These are phyloP conservation scores for Cricetomys ansorgei DNA, from an alignment of 2,113 vertebrate species.

Conservation along the genomic window DNA sequence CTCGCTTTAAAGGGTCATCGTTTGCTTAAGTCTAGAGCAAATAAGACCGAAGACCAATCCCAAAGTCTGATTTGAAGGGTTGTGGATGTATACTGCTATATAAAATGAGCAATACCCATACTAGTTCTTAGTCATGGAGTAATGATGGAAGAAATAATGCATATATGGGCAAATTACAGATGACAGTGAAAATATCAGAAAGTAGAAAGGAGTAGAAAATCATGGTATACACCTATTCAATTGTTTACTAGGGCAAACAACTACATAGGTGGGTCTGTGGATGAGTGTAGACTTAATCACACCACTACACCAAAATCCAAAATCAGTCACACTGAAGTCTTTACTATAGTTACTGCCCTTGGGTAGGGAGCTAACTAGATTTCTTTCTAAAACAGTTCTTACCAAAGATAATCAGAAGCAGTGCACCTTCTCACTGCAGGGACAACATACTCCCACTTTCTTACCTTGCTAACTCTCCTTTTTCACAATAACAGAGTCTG, in stretches of 20 bases:
- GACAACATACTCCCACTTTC: conserved; percentile 21
- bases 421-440: neutral
- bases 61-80: neutral
- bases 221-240: neutral
- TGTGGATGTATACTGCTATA: neutral
- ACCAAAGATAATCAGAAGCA: conserved; percentile 51
- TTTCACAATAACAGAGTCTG: neutral
- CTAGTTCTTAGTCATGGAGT: neutral
- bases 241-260: neutral
- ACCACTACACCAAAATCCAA: neutral
- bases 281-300: neutral
- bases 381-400: conserved; percentile 50
- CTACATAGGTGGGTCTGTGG: neutral
- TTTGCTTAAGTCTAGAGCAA: conserved; percentile 32
- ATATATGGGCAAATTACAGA: neutral
- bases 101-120: neutral
- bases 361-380: neutral
- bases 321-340: neutral
- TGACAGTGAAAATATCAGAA: neutral
- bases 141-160: neutral
- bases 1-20: neutral
- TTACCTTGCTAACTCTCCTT: conserved; percentile 36
- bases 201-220: neutral
- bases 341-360: neutral
- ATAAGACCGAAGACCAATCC: conserved; percentile 14